Percentiles rank a stretch among this genome's conserved stretches.
Conservation (phyloP, 2,888 invertebrate genomes). For the Cryptocephalus primarius region DNA sequence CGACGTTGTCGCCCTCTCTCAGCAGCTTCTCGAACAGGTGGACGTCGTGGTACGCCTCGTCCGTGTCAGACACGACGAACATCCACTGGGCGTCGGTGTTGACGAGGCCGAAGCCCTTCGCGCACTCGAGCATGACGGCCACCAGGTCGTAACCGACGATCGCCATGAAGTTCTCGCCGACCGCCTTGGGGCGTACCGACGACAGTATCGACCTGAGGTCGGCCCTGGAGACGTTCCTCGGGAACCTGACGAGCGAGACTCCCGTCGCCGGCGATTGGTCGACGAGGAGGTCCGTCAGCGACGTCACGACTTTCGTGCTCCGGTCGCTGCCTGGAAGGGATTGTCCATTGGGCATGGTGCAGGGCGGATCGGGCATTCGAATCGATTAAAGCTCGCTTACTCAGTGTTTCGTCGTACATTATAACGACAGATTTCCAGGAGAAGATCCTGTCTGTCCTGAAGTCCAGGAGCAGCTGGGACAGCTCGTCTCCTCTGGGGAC, state of each 20-base stretch:
- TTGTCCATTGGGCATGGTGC: neutral
- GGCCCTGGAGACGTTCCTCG: slow-evolving; percentile 11
- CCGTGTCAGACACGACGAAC: slow-evolving; percentile 60
- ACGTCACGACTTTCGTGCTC: slow-evolving; percentile 52
- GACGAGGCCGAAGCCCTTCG: slow-evolving; percentile 54
- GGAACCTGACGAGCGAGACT: slow-evolving; percentile 28
- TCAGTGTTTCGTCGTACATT: slow-evolving; percentile 61
- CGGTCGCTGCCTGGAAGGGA: slow-evolving; percentile 46
- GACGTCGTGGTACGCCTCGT: slow-evolving; percentile 40
- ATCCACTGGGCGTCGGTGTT: slow-evolving; percentile 70
- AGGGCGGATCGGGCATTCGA: too few species aligned
- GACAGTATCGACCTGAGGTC: slow-evolving; percentile 20
- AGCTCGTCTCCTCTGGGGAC: slow-evolving; percentile 60
- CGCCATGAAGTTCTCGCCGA: slow-evolving; percentile 45
- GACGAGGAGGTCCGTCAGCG: slow-evolving; percentile 38
- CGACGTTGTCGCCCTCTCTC: slow-evolving; percentile 70
- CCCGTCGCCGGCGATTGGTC: slow-evolving; percentile 19
- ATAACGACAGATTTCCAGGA: slow-evolving; percentile 64
- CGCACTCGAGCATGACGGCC: slow-evolving; percentile 55
- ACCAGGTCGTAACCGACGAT: slow-evolving; percentile 52
- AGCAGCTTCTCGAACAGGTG: slow-evolving; percentile 46
- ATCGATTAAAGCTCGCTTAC: too few species aligned
- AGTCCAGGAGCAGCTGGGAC: slow-evolving; percentile 66
- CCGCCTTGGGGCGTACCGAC: slow-evolving; percentile 23
- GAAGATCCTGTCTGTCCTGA: slow-evolving; percentile 52